Evolutionary conservation across 1,140 invertebrate species (phyloP), one percentile per base, ranked within the genome.

Genomic region (Lithobius niger): DNA sequence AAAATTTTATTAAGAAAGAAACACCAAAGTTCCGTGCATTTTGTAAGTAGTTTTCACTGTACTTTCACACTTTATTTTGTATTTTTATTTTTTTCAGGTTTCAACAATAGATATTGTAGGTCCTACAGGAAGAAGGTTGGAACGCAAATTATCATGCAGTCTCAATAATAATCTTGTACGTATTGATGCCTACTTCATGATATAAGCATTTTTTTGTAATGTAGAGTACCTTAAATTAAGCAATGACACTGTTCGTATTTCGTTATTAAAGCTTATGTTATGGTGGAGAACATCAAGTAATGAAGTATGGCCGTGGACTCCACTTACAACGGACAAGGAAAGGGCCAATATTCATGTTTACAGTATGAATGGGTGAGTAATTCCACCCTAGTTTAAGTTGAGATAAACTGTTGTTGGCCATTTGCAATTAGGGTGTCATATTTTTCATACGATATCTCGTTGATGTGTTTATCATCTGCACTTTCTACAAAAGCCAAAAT

Each of bases 281-380:
- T 88, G 84, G 84, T 86, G 84, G 71, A 79, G 83, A 66, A 80
- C 78, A 47, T 79, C 79, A 13, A 80, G 79, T 66, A 83, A 86
- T 65, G 84, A 88, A 69, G 82, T 86, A 15, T 86, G 83, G 69
- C 86, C 86, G 10, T 88, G 86, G 86, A 82, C 82, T 68, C 86
- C 86, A 26, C 74, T 82, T 54, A 76, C 82, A 21, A 81, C 81
- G 67, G 84, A 88, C 66, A 79, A 82, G 61, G 84, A 88, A 69
- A 74, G 83, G 61, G 83, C 84, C 27, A 88, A 88, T 71, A 76
- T 88, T 54, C 82, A 85, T 68, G 71, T 88, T 2, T 82, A 86
- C 61, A 74, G 76, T 57, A 61, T 81, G 31, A 72, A 67, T 59
- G 65, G 67, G 67, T 70, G 56, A 57, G 61, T 57, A 24, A 15